A percentile compares a stretch with the other conserved stretches of the same genome.
phyloP scores from a whole-genome alignment of 2,888 invertebrate genomes.

The Ferdinandea cuprea region DNA sequence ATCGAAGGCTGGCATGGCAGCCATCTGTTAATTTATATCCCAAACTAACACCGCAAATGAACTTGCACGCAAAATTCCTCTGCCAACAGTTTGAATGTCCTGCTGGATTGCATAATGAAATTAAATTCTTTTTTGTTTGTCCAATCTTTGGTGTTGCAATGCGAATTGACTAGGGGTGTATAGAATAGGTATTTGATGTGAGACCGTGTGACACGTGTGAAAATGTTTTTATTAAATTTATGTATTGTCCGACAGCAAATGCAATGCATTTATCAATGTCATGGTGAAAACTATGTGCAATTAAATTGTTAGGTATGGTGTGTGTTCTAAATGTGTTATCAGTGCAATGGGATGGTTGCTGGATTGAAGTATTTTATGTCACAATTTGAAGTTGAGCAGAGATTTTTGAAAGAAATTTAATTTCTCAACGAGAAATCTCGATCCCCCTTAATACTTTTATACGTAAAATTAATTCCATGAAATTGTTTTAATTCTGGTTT shows the following conservation, averaged over 20 bases:
- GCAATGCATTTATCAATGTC: conserved; percentile 3
- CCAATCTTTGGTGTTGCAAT: no score
- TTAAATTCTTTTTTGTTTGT: conserved; percentile 22
- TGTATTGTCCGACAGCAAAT: not conserved
- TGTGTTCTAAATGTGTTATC: no score
- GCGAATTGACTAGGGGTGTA: conserved; percentile 17
- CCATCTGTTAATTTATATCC: conserved; percentile 65
- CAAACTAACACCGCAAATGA: conserved; percentile 67
- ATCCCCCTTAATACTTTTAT: no score
- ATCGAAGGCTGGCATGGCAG: conserved; percentile 62
- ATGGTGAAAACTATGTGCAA: no score
- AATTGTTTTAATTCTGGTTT: no score
- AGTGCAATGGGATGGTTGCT: no score
- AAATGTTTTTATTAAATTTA: conserved; percentile 31
- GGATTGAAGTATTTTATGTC: no score
- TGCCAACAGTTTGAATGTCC: conserved; percentile 43
- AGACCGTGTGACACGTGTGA: conserved; percentile 9
- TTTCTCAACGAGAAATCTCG: no score
- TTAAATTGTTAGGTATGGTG: no score
- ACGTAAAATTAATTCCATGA: no score
- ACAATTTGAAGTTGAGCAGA: no score
- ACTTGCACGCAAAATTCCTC: conserved; percentile 66
- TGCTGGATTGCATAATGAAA: conserved; percentile 37
- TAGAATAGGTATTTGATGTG: conserved; percentile 14
- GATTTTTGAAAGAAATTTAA: no score